phyloP scores from a whole-genome alignment of 2,888 invertebrate species.

The Drosophila fungiperda region DNA sequence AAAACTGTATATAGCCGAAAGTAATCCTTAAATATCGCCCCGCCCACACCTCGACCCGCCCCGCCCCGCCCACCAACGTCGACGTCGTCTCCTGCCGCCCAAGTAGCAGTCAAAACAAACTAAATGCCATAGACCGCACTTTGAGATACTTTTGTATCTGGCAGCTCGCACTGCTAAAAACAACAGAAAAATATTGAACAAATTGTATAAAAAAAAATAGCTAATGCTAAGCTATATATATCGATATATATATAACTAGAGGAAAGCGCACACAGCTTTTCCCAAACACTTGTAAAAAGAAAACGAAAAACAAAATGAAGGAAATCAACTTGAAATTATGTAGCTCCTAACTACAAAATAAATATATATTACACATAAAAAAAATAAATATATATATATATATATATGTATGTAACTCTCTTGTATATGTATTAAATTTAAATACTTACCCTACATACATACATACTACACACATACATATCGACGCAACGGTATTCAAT shows the following conservation, averaged over 20 bases:
- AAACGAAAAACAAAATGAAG: constrained; percentile 23
- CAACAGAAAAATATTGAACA: constrained; percentile 53
- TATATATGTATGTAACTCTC: constrained; percentile 45
- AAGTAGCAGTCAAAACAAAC: constrained; percentile 51
- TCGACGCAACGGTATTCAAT: constrained; percentile 61
- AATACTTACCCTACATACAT: constrained; percentile 20
- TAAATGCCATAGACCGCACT: constrained; percentile 55
- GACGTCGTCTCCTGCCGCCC: constrained; percentile 37
- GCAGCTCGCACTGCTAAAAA: constrained; percentile 35
- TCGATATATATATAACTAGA: constrained; percentile 29
- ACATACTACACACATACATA: constrained; percentile 31
- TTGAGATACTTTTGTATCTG: constrained; percentile 55
- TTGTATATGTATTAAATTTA: constrained; percentile 64
- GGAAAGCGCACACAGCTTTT: constrained; percentile 28
- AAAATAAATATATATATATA: constrained; percentile 17
- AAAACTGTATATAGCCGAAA: constrained; percentile 64
- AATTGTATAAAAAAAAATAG: constrained; percentile 73
- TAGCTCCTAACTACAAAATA: constrained; percentile 24
- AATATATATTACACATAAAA: neutral
- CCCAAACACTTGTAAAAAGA: constrained; percentile 54
- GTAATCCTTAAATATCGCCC: constrained; percentile 11
- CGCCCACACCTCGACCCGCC: constrained; percentile 4
- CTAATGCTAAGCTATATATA: constrained; percentile 61
- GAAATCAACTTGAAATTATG: constrained; percentile 59
- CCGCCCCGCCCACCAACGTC: constrained; percentile 3